These are phyloP conservation scores for Rhagoletis zephyria DNA, from an alignment of 1,140 invertebrate genomes.

Conservation along the genomic window DNA sequence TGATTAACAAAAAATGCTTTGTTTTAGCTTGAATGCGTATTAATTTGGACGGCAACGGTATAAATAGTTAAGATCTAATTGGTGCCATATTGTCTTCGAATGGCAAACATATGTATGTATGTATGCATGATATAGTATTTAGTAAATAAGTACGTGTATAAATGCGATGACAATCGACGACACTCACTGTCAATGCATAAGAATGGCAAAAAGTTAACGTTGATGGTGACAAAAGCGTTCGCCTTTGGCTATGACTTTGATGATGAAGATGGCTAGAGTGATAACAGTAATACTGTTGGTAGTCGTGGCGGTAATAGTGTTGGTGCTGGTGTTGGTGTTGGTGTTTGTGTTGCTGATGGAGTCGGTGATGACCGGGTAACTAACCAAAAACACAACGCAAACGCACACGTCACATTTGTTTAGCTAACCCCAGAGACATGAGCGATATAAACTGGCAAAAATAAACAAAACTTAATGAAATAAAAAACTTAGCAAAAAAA, in stretches of 20 bases:
- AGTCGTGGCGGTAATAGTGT: background rate
- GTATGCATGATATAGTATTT: too few relatives aligned
- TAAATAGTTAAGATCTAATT: constrained; percentile 1
- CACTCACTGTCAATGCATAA: background rate
- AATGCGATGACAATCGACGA: background rate
- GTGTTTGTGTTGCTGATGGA: background rate
- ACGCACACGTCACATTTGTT: background rate
- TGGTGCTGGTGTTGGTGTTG: too few relatives aligned
- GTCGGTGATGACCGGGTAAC: constrained; percentile 27
- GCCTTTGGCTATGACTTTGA: background rate
- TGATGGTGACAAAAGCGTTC: constrained; percentile 26
- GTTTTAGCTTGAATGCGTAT: background rate
- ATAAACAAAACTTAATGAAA: background rate
- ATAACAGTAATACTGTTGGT: constrained; percentile 15
- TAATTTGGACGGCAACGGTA: background rate
- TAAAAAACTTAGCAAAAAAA: background rate
- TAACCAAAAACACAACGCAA: background rate
- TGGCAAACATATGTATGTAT: background rate
- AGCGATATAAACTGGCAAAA: background rate
- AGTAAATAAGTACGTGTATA: background rate
- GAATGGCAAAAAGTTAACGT: constrained; percentile 4
- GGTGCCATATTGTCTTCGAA: constrained; percentile 34
- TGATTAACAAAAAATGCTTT: background rate
- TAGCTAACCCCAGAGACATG: background rate
- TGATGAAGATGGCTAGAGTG: background rate